phyloP scores from a whole-genome alignment of 2,888 invertebrate genomes.

The Cryptops parisi region DNA sequence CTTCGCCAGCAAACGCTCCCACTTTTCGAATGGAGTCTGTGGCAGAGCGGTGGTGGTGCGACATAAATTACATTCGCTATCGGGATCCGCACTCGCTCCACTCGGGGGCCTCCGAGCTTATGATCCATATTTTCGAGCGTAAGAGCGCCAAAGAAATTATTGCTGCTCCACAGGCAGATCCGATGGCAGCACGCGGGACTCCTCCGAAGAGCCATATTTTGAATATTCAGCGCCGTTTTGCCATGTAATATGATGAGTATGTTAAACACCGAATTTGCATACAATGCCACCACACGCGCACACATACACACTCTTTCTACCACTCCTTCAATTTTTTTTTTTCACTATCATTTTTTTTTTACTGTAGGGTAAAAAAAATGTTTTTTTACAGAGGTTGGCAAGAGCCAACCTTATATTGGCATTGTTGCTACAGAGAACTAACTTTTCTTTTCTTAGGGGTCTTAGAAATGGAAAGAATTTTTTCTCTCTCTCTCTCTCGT shows the following conservation, averaged over 20 bases:
- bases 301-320: not conserved
- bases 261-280: conserved; percentile 11
- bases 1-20: not conserved
- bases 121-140: conserved; percentile 9
- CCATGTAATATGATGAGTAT: conserved; percentile 11
- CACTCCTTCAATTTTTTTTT: not conserved
- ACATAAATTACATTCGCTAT: conserved; percentile 11
- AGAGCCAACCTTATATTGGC: no score
- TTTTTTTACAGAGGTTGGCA: not conserved
- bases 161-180: not conserved
- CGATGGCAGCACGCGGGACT: not conserved
- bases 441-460: no score
- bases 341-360: not conserved
- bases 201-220: conserved; percentile 7
- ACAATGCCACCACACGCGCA: conserved; percentile 1
- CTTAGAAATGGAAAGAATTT: no score
- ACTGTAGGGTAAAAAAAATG: no score
- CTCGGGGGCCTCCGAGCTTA: conserved; percentile 7
- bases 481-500: no score
- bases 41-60: not conserved
- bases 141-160: not conserved
- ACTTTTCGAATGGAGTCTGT: not conserved
- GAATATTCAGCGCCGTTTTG: conserved; percentile 11
- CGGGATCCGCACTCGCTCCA: conserved; percentile 2
- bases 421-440: no score